Percentiles rank a stretch among this genome's conserved stretches.
phyloP scores from a whole-genome alignment of 2,888 invertebrate genomes.

The Eustalomyia histrio region DNA sequence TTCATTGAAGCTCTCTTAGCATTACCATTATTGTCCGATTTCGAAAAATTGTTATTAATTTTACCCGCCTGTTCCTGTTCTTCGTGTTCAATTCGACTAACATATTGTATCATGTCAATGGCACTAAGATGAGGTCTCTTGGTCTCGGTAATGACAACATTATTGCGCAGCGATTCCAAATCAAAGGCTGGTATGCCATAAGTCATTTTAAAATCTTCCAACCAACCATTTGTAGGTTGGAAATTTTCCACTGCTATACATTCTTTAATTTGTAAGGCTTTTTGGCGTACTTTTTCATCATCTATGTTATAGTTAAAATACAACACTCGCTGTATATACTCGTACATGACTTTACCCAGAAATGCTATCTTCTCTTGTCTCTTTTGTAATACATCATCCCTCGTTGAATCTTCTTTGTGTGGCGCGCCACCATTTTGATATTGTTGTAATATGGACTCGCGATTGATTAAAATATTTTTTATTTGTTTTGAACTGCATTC shows the following conservation, averaged over 20 bases:
- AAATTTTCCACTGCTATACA: slow-evolving; percentile 71
- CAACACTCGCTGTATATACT: slow-evolving; percentile 69
- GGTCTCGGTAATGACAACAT: slow-evolving; percentile 60
- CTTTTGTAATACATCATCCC: slow-evolving; percentile 57
- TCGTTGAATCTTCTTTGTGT: slow-evolving; percentile 13
- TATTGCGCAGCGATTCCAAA: slow-evolving; percentile 62
- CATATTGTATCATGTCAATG: slow-evolving; percentile 70
- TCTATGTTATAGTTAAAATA: slow-evolving; percentile 65
- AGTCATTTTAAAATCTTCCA: slow-evolving; percentile 68
- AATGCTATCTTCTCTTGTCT: slow-evolving; percentile 69
- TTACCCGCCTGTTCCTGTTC: background rate
- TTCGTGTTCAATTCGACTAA: slow-evolving; percentile 65
- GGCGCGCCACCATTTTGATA: slow-evolving; percentile 39
- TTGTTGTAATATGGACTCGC: slow-evolving; percentile 66
- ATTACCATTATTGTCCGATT: slow-evolving; percentile 48
- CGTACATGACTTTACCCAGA: slow-evolving; percentile 69
- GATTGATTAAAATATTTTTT: slow-evolving; percentile 69
- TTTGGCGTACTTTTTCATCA: slow-evolving; percentile 62
- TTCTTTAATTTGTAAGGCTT: slow-evolving; percentile 70
- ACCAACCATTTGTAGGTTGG: slow-evolving; percentile 70
- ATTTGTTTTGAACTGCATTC: slow-evolving; percentile 72
- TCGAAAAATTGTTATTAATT: background rate
- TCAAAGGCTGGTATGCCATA: slow-evolving; percentile 68
- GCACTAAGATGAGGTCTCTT: slow-evolving; percentile 69
- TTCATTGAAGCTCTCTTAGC: slow-evolving; percentile 19